A percentile compares a stretch with the other conserved stretches of the same genome.
Conservation (phyloP, 2,113 vertebrate genomes). For the Xenopus laevis region DNA sequence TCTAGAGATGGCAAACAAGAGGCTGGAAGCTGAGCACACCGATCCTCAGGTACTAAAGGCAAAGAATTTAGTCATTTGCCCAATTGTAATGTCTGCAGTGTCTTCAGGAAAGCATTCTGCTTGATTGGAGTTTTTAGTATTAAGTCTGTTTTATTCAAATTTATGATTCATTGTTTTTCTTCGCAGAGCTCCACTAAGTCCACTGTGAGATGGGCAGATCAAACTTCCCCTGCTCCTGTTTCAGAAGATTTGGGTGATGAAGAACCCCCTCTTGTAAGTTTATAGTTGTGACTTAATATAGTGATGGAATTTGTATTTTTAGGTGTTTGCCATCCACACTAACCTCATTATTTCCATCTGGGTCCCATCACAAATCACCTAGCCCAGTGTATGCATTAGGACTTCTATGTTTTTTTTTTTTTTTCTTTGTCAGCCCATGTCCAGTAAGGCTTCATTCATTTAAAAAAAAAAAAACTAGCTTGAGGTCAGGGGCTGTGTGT, state of each 20-base stretch:
- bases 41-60: background rate
- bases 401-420: too few species aligned
- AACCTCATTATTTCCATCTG: too few species aligned
- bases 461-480: too few species aligned
- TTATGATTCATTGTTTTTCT: background rate
- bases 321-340: too few species aligned
- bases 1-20: slow-evolving; percentile 30
- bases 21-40: background rate
- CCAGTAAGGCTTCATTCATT: too few species aligned
- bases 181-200: slow-evolving; percentile 7
- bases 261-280: slow-evolving; percentile 9
- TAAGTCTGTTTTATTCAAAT: background rate
- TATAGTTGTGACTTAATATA: background rate
- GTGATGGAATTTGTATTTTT: background rate
- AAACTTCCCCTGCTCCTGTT: background rate
- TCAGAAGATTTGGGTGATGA: slow-evolving; percentile 10
- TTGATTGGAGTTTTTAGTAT: background rate
- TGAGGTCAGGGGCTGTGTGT: too few species aligned
- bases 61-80: background rate
- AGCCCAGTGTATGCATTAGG: too few species aligned
- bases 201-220: slow-evolving; percentile 32
- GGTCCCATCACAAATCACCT: too few species aligned
- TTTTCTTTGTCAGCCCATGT: too few species aligned
- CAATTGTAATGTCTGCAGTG: background rate
- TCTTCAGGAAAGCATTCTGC: background rate